Percentiles rank a stretch among this genome's conserved stretches.
Conservation (phyloP, 2,113 vertebrate genomes). For the Paratilapia polleni region DNA sequence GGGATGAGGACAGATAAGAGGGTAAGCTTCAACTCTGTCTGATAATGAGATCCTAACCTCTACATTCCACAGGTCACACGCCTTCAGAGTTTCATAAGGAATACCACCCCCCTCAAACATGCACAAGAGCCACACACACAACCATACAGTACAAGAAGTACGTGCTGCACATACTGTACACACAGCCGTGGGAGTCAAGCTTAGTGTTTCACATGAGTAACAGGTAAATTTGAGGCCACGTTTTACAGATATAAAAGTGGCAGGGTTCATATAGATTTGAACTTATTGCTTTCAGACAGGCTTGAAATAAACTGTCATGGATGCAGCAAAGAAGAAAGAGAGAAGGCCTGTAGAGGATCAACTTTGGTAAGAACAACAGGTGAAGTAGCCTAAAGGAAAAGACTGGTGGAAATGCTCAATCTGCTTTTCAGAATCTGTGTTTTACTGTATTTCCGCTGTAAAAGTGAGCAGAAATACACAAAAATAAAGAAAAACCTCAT, state of each 20-base stretch:
- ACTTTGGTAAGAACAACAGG: too few relatives aligned
- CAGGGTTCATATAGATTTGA: conserved; percentile 29
- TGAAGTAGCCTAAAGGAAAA: neutral
- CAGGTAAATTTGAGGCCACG: conserved; percentile 45
- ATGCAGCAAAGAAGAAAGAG: neutral
- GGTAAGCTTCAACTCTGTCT: conserved; percentile 51
- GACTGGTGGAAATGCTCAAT: neutral
- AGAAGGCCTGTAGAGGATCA: neutral
- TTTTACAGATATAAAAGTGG: conserved; percentile 36
- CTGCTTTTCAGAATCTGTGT: neutral
- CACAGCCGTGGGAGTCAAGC: conserved; percentile 32
- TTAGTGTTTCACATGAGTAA: conserved; percentile 45
- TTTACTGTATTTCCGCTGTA: neutral
- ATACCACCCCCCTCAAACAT: conserved; percentile 38
- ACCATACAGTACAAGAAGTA: conserved; percentile 7
- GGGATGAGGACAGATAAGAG: conserved; percentile 59
- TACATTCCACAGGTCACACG: conserved; percentile 60
- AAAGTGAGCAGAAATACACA: neutral
- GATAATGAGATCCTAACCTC: conserved; percentile 68
- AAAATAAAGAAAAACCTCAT: neutral
- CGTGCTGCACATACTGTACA: conserved; percentile 6
- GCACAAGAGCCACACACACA: neutral
- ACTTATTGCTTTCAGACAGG: conserved; percentile 7
- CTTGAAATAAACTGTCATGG: neutral
- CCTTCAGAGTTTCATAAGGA: conserved; percentile 45